Percentiles rank a stretch among this genome's conserved stretches.
phyloP scores from a whole-genome alignment of 2,113 vertebrate genomes.

The Trogon surrucura region DNA sequence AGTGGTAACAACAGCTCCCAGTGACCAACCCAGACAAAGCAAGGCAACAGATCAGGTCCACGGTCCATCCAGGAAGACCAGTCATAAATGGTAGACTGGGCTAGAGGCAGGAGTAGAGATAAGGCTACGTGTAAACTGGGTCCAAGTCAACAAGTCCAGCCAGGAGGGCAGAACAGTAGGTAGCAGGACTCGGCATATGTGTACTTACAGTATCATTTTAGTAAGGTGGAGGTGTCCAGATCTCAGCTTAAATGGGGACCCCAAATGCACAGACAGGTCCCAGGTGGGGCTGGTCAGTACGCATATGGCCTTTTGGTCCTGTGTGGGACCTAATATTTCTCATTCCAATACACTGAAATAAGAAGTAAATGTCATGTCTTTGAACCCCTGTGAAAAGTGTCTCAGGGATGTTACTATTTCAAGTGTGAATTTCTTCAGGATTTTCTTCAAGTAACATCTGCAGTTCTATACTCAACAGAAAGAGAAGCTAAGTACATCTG shows the following conservation, averaged over 20 bases:
- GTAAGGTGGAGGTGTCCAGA: fast-evolving
- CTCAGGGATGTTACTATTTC: background rate
- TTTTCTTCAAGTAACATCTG: background rate
- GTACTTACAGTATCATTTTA: background rate
- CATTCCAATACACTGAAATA: background rate
- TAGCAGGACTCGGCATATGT: background rate
- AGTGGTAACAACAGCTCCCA: background rate
- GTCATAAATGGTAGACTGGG: background rate
- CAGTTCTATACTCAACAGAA: background rate
- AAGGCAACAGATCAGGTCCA: background rate
- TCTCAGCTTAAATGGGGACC: background rate
- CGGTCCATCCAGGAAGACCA: background rate
- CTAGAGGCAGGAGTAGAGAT: background rate
- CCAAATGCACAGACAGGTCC: background rate
- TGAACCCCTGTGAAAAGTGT: background rate
- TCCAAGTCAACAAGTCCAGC: background rate
- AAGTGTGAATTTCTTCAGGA: background rate
- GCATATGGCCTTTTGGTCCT: background rate
- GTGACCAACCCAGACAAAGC: background rate
- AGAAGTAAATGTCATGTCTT: background rate
- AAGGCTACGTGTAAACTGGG: background rate
- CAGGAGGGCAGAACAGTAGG: background rate
- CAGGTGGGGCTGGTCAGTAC: background rate
- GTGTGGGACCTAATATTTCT: background rate
- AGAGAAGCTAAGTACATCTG: background rate